Evolutionary conservation across 2,888 invertebrate species (phyloP), one percentile per base, ranked within the genome.

Genomic region (Iselma pallidipennis): DNA sequence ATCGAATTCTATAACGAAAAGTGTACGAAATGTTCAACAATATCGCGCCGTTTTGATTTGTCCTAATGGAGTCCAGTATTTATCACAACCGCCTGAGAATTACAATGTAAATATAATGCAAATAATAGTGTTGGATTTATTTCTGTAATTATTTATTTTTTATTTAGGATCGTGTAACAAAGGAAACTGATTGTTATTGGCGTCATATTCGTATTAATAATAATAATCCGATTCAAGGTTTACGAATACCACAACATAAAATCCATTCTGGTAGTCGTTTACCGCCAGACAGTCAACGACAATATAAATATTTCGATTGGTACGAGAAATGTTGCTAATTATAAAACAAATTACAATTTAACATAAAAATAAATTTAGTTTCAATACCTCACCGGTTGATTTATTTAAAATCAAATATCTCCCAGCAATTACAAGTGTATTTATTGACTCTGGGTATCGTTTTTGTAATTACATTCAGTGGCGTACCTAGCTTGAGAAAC

Each of bases 11-110:
- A 19, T 48, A 12, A 14, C 14, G 28, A 57, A 63, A 21, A 70
- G 68, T 49, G 64, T 67, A 29, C 59, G 66, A 26, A 56, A 61
- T 7, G 57, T 59, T 4, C 66, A 66, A 31, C 61, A 66, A 33
- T 80, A 78, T 57, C 74, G 74, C 58, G 76, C 79, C 2, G 75
- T 80, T 14, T 61, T 81, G 28, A 74, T 80, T 57, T 81, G 81
- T 63, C 81, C 81, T 1, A 75, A 76, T 67, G 80, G 79, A 5
- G 72, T 78, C 12, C 76, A 77, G 60, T 78, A 79, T 56, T 74
- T 75, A 67, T 68, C 76, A n/a, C 71, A 74, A 51, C 53, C 69
- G 12, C 72, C 74, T 26, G 74, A 78, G 55, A 66, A 70, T 45
- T 73, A 75, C 56, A 73, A 76, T 54, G 79, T 79, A 71, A 73